phyloP scores from a whole-genome alignment of 2,888 invertebrate species.

The Sphaerophoria rueppellii region DNA sequence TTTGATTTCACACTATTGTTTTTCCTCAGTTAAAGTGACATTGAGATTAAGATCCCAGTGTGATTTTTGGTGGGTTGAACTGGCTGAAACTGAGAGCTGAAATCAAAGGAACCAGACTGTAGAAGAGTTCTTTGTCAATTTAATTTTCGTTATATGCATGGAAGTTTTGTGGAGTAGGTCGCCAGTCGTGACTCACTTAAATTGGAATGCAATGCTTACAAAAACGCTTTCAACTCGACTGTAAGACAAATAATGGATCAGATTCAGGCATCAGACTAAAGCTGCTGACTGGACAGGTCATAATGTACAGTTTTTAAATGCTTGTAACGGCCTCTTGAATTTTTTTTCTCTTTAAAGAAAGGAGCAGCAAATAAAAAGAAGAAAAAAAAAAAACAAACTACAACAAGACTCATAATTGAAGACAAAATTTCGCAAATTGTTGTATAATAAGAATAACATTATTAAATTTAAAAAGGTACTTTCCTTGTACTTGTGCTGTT shows the following conservation, averaged over 20 bases:
- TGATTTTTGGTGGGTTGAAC: not conserved
- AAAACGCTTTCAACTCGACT: constrained; percentile 62
- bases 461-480: constrained; percentile 11
- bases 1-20: too few relatives aligned
- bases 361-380: constrained; percentile 48
- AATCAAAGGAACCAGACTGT: constrained; percentile 10
- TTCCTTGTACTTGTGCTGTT: constrained; percentile 5
- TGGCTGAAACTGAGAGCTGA: too few relatives aligned
- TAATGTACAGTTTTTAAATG: constrained; percentile 65
- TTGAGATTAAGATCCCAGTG: not conserved
- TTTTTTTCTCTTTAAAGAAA: not conserved
- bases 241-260: too few relatives aligned
- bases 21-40: too few relatives aligned
- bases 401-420: not conserved
- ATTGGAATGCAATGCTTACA: constrained; percentile 69
- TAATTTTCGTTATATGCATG: constrained; percentile 53
- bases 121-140: constrained; percentile 49
- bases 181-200: constrained; percentile 72
- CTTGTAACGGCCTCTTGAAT: constrained; percentile 30
- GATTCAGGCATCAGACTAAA: not conserved
- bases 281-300: constrained; percentile 40
- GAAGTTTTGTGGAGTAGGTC: constrained; percentile 71
- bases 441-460: constrained; percentile 51
- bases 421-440: constrained; percentile 56
- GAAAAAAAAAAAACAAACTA: not conserved